Conservation (phyloP, 2,888 invertebrate genomes). For the Cataglyphis altisquamis region DNA sequence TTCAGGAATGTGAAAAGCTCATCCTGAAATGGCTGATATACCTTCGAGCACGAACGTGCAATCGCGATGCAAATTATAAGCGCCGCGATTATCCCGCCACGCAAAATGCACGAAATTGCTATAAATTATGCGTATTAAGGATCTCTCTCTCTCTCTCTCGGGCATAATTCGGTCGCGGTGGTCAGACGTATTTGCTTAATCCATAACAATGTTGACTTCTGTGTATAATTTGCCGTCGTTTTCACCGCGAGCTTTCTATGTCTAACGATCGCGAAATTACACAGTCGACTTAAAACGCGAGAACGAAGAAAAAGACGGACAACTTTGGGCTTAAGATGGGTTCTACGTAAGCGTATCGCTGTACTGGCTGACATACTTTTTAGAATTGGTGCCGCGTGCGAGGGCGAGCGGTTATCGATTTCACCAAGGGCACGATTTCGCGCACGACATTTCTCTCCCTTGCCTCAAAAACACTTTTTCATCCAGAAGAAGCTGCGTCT, state of each 20-base stretch:
- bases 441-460: neutral
- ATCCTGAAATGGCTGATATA: constrained; percentile 11
- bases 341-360: constrained; percentile 1
- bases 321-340: constrained; percentile 8
- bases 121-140: constrained; percentile 49
- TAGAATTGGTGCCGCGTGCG: constrained; percentile 13
- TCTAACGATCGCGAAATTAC: constrained; percentile 45
- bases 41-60: neutral
- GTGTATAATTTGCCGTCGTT: constrained; percentile 3
- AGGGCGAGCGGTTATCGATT: constrained; percentile 40
- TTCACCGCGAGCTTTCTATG: constrained; percentile 18
- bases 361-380: constrained; percentile 54
- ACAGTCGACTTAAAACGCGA: constrained; percentile 33
- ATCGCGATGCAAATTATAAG: constrained; percentile 33
- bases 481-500: neutral
- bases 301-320: neutral
- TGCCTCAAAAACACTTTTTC: neutral
- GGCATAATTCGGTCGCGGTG: constrained; percentile 13
- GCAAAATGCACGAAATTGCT: constrained; percentile 44
- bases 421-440: constrained; percentile 11
- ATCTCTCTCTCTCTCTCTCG: constrained; percentile 28
- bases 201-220: neutral
- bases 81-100: neutral
- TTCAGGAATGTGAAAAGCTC: constrained; percentile 19
- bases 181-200: constrained; percentile 48